Evolutionary conservation across 2,888 invertebrate genomes (phyloP).

Genomic region (Girardia tigrina): DNA sequence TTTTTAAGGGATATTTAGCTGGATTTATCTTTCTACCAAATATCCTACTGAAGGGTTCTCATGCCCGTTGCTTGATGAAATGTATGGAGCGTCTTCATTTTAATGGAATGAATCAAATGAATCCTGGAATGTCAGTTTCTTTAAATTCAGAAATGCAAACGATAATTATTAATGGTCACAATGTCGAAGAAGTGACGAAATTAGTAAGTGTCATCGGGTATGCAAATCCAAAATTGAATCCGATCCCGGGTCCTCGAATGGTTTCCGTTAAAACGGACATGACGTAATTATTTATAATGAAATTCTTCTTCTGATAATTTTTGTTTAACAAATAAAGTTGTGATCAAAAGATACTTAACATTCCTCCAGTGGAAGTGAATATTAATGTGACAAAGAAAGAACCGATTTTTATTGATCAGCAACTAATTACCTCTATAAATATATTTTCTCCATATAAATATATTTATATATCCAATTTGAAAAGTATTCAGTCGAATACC

Average conservation of each 20-base stretch:
- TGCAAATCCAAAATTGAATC: slow-evolving; percentile 74
- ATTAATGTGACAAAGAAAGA: not conserved
- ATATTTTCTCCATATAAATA: not conserved
- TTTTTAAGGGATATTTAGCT: slow-evolving; percentile 73
- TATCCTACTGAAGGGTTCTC: slow-evolving; percentile 46
- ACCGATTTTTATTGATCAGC: not conserved
- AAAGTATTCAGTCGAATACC: not conserved
- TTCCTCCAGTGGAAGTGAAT: not conserved
- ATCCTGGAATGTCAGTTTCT: slow-evolving; percentile 59
- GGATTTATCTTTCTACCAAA: slow-evolving; percentile 62
- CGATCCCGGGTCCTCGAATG: slow-evolving; percentile 82
- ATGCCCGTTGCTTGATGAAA: slow-evolving; percentile 46
- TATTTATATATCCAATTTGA: not conserved
- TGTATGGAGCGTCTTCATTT: slow-evolving; percentile 49
- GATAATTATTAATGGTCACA: slow-evolving; percentile 76
- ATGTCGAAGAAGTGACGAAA: slow-evolving; percentile 73
- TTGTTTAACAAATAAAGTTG: not conserved
- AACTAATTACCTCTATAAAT: not conserved
- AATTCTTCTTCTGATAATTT: not conserved
- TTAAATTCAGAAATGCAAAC: slow-evolving; percentile 59
- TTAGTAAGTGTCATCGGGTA: slow-evolving; percentile 62
- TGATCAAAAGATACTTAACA: not conserved
- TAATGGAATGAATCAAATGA: slow-evolving; percentile 64
- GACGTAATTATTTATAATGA: not conserved
- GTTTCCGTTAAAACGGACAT: slow-evolving; percentile 68